phyloP scores from a whole-genome alignment of 1,140 invertebrate species.

The Zaprionus inermis region DNA sequence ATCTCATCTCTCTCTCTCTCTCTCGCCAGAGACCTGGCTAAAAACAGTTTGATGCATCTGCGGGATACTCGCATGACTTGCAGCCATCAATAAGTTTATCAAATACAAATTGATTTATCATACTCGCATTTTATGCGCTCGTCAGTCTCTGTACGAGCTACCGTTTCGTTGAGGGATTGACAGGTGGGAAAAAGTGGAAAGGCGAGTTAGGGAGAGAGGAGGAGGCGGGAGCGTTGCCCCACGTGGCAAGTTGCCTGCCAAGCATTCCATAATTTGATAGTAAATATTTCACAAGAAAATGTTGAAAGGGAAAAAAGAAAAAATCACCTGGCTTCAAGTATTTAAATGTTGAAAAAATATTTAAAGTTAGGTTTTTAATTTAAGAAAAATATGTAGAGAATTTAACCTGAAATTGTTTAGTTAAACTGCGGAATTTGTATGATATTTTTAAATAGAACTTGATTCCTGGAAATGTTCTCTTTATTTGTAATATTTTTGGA shows the following conservation, averaged over 20 bases:
- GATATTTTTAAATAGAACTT: background rate
- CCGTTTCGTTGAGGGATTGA: conserved; percentile 1
- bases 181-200: background rate
- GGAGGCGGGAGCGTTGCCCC: background rate
- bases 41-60: conserved; percentile 51
- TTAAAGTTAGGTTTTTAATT: background rate
- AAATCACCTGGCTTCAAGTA: background rate
- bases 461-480: background rate
- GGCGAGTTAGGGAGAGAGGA: background rate
- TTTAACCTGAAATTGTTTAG: background rate
- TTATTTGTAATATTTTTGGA: no score
- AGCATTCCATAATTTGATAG: conserved; percentile 30
- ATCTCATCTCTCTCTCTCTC: no score
- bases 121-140: conserved; percentile 25
- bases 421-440: background rate
- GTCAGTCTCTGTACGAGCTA: conserved; percentile 2
- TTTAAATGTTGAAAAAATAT: background rate
- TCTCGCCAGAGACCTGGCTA: conserved; percentile 3
- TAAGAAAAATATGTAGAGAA: background rate
- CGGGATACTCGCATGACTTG: conserved; percentile 30
- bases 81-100: conserved; percentile 57
- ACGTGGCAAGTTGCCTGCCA: background rate
- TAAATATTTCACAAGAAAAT: conserved; percentile 26
- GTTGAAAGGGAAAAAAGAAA: background rate
- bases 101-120: conserved; percentile 65